phyloP scores from a whole-genome alignment of 2,797 vertebrate genomes.

The Fundulus diaphanus region DNA sequence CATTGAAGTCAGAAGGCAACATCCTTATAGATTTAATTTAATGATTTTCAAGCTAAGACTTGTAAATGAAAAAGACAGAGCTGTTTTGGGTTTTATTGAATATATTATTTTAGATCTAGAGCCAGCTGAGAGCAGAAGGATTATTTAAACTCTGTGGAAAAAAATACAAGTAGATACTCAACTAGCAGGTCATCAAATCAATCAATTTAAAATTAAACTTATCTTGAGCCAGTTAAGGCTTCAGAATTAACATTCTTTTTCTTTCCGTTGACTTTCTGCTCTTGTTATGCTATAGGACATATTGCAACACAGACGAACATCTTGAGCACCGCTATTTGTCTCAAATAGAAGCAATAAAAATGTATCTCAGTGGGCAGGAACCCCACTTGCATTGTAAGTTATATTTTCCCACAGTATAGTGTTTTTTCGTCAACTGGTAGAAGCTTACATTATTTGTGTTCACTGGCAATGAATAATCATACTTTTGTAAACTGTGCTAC shows the following conservation, averaged over 20 bases:
- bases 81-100: conserved; percentile 11
- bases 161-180: conserved; percentile 2
- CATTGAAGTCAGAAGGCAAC: conserved; percentile 26
- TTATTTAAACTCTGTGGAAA: not conserved
- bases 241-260: conserved; percentile 1
- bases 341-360: conserved; percentile 94
- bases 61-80: conserved; percentile 26
- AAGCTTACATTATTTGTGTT: not conserved
- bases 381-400: conserved; percentile 91
- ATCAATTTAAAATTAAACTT: not conserved
- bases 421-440: not conserved
- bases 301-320: conserved; percentile 94
- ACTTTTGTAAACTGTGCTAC: not conserved
- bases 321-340: conserved; percentile 91
- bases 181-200: not conserved
- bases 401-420: not conserved
- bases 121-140: not conserved
- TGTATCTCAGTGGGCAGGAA: conserved; percentile 92
- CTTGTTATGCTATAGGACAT: conserved; percentile 83
- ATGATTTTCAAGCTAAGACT: conserved; percentile 45
- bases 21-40: conserved; percentile 56
- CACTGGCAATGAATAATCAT: not conserved
- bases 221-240: not conserved
- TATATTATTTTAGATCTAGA: conserved; percentile 8
- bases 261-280: not conserved